phyloP scores from a whole-genome alignment of 2,888 invertebrate species.

The Lysandra bellargus region DNA sequence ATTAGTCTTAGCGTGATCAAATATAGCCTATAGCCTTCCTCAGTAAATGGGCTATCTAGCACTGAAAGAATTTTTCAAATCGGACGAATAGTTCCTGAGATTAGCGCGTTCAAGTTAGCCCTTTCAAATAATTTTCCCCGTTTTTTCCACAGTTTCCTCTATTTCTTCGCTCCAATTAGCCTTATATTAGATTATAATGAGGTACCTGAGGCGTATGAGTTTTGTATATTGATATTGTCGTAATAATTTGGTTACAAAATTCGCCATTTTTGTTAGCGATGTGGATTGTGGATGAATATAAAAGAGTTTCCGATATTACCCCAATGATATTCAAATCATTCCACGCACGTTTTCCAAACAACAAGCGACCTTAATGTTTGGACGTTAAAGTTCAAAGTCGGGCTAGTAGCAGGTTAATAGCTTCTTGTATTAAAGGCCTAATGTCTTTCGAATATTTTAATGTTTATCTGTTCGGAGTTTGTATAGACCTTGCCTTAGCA shows the following conservation, averaged over 20 bases:
- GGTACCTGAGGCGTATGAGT: no score
- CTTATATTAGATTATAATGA: no score
- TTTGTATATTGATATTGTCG: neutral
- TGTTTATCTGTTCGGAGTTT: neutral
- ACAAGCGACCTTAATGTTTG: neutral
- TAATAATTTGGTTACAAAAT: neutral
- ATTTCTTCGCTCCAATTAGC: no score
- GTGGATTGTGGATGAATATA: slow-evolving; percentile 9
- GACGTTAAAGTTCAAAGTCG: neutral
- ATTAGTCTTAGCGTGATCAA: no score
- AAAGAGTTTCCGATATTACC: slow-evolving; percentile 18
- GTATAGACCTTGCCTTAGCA: neutral
- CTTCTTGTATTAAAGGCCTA: slow-evolving; percentile 5
- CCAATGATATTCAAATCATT: slow-evolving; percentile 20
- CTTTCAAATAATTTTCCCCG: no score
- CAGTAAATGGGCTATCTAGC: no score
- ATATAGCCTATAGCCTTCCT: no score
- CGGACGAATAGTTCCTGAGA: no score
- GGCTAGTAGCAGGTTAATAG: neutral
- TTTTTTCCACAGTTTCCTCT: no score
- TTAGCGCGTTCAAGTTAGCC: no score
- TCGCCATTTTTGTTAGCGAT: neutral
- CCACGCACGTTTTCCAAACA: neutral
- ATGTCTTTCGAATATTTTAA: slow-evolving; percentile 22
- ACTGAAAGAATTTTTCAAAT: no score